Evolutionary conservation across 2,113 vertebrate species (phyloP).

Genomic region (Gymnarchus niloticus): DNA sequence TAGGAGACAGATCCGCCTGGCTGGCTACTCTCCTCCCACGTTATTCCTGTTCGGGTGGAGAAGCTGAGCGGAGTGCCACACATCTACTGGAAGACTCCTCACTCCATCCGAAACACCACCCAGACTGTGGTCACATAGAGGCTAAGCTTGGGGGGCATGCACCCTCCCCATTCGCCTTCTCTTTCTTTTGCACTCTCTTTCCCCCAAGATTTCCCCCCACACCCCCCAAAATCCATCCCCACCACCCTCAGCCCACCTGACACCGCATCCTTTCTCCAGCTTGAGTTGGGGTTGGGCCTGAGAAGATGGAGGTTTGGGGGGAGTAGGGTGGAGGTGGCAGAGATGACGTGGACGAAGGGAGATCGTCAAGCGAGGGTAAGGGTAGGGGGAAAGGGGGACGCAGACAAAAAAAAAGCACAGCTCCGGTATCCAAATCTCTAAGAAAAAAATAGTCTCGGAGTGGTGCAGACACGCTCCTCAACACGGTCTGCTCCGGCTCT

Average conservation of each 20-base stretch:
- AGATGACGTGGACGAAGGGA: not conserved
- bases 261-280: slow-evolving; percentile 37
- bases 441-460: slow-evolving; percentile 36
- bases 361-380: not conserved
- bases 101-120: not conserved
- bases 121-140: not conserved
- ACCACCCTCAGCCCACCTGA: slow-evolving; percentile 47
- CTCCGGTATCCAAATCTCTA: slow-evolving; percentile 38
- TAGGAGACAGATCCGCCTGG: not conserved
- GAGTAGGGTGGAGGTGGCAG: slow-evolving; percentile 21
- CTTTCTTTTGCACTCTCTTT: not conserved
- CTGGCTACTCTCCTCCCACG: not conserved
- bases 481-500: slow-evolving; percentile 39
- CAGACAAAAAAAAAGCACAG: slow-evolving; percentile 25
- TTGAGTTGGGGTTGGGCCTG: not conserved
- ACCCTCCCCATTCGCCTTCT: not conserved
- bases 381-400: slow-evolving; percentile 23
- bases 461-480: slow-evolving; percentile 31
- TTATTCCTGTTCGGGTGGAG: not conserved
- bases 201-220: not conserved
- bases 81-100: not conserved
- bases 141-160: not conserved
- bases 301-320: slow-evolving; percentile 16
- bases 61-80: not conserved
- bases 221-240: not conserved